Evolutionary conservation across 2,113 vertebrate species (phyloP).

Genomic region (Marmota monax): DNA sequence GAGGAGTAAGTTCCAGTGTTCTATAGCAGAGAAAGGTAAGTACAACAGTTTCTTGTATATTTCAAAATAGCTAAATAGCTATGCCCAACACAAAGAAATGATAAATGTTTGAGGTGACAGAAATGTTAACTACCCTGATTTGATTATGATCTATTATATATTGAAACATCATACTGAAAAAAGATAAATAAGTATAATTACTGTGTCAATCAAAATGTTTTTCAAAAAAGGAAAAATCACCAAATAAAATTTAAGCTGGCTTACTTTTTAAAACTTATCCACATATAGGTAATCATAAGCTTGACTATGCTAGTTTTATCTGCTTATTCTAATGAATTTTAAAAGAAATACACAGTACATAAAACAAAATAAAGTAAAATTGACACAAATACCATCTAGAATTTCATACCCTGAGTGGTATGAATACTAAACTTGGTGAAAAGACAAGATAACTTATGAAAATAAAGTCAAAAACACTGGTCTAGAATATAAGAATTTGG

Average conservation of each 20-base stretch:
- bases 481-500: constrained; percentile 18
- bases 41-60: background rate
- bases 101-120: background rate
- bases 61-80: background rate
- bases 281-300: background rate
- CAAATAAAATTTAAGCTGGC: background rate
- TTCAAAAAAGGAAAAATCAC: background rate
- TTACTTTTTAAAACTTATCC: background rate
- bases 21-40: background rate
- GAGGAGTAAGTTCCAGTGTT: background rate
- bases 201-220: background rate
- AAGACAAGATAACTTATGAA: background rate
- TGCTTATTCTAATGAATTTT: constrained; percentile 21
- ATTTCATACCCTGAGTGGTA: background rate
- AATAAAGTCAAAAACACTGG: background rate
- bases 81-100: background rate
- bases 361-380: constrained; percentile 8
- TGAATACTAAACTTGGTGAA: constrained; percentile 2
- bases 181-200: background rate
- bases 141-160: background rate
- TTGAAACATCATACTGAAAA: background rate
- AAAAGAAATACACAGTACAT: background rate
- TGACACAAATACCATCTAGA: background rate
- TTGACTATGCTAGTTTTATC: background rate
- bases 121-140: background rate